Evolutionary conservation across 92 coral and sea anemone genomes (phyloP), one percentile per base, ranked within the genome.

Genomic region (Palythoa heliodiscus): DNA sequence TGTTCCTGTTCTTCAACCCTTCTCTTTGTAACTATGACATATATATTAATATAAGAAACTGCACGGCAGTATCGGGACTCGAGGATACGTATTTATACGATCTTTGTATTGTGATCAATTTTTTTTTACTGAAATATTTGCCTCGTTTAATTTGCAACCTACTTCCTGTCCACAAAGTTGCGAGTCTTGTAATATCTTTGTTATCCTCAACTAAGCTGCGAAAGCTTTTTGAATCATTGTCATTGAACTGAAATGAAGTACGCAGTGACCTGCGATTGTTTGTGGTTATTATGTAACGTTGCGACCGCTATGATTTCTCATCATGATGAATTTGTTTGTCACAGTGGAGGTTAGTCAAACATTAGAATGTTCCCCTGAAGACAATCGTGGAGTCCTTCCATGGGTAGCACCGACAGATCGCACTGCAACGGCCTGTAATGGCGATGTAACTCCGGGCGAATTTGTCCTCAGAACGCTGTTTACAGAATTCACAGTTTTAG

Each of bases 391-490:
- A 86, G 87, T 91, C 22, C 84, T 97, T 37, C 98, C 98, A 2
- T 95, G 98, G 98, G 90, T 92, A 20, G 91, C 89, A 5, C 90
- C 93, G 5, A 81, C 90, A 15, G 98, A 95, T 60, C 89, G 91
- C 52, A 85, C 74, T 7, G 64, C 91, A 3, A 25, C 90, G 17
- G 82, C 90, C 13, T 87, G 86, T 1, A 87, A 58, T 7, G 95
- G 92, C 76, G 96, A 86, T 40, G 90, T 95, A 19, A 95, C 98
- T 19, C 95, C 99, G 22, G 99, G 99, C 4, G 98, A 97, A 82
- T 97, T 95, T 75, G 99, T 97, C 1, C 86, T 97, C 43, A 88
- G 98, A 88, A 95, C 98, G 53, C 85, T 97, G 71, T 97, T 97
- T 83, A 90, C 92, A 76, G 99, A 97, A 75, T 93, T 97, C 80